Base-by-base conservation (phyloP, 2,113 vertebrate genomes). In the Tricholaema leucomelas region DNA sequence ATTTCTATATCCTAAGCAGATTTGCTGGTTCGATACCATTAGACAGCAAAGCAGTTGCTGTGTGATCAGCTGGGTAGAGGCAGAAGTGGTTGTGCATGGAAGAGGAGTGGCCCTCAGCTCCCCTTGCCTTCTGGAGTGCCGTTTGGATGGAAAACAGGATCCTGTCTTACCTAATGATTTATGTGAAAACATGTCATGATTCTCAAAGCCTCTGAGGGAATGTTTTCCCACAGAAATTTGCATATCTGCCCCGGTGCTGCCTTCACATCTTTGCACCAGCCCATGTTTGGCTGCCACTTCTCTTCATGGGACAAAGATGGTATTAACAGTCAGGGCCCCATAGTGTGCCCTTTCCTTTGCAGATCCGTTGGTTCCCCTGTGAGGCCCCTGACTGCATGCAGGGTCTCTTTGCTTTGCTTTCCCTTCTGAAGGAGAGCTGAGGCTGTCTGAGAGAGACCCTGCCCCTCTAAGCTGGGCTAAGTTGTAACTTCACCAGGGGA, bases 201-300 rank as follows among this genome's bases (percentile, higher is more conserved):
- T 77, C 63, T 91, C 73, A 94, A 3, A 92, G 82, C 64, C 64
- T 91, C 42, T 0, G 0, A 66, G n/a, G 38, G 33, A 70, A 74
- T 90, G 77, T 92, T 94, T 96, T 95, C 93, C 90, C 91, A 92
- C 92, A 84, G 55, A 64, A 67, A 95, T 93, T 91, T 96, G 88
- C 87, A 78, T 92, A 65, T 78, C 44, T 91, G 58, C 76, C 50
- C 83, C 13, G 20, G 36, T 66, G 42, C 61, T 77, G 56, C 82
- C 92, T 85, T 80, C 40, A 46, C 0, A 0, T 90, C 84, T 85
- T 92, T 87, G 83, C 54, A 90, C 25, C 60, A n/a, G 72, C 30
- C 73, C 4, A 0, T 50, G 61, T 92, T 93, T 90, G 90, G 79
- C 73, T 2, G 3, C 52, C 82, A 19, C 60, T 78, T 84, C 81